Evolutionary conservation across 2,888 invertebrate species (phyloP).

Genomic region (Heteromyza rotundicornis): DNA sequence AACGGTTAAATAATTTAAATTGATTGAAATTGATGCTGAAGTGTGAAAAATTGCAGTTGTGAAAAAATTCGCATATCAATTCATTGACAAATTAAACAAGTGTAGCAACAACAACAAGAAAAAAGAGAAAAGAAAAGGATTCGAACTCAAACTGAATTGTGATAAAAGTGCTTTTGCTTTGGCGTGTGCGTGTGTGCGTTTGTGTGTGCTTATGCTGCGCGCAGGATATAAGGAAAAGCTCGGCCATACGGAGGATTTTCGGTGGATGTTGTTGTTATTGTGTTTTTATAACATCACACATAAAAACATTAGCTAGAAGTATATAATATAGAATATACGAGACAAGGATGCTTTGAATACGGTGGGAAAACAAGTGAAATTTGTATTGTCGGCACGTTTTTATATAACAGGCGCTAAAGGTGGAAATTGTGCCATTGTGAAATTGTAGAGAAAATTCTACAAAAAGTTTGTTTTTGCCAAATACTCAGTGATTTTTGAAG

Average conservation of each 20-base stretch:
- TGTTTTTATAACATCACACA: too few species aligned
- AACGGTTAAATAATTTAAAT: constrained; percentile 8
- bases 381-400: too few species aligned
- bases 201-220: constrained; percentile 38
- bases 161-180: constrained; percentile 7
- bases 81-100: background rate
- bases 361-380: too few species aligned
- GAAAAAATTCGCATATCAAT: too few species aligned
- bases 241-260: background rate
- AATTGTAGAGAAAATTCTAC: too few species aligned
- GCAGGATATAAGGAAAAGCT: constrained; percentile 22
- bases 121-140: background rate
- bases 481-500: too few species aligned
- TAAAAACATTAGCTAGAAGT: too few species aligned
- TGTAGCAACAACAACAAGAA: background rate
- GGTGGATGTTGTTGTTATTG: too few species aligned
- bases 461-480: too few species aligned
- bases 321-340: background rate
- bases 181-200: too few species aligned
- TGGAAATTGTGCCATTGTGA: too few species aligned
- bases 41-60: background rate
- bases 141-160: background rate
- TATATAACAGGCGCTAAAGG: too few species aligned
- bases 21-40: background rate
- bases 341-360: background rate